Evolutionary conservation across 2,888 invertebrate genomes (phyloP), one percentile per base, ranked within the genome.

Genomic region (Ethmia dodecea): DNA sequence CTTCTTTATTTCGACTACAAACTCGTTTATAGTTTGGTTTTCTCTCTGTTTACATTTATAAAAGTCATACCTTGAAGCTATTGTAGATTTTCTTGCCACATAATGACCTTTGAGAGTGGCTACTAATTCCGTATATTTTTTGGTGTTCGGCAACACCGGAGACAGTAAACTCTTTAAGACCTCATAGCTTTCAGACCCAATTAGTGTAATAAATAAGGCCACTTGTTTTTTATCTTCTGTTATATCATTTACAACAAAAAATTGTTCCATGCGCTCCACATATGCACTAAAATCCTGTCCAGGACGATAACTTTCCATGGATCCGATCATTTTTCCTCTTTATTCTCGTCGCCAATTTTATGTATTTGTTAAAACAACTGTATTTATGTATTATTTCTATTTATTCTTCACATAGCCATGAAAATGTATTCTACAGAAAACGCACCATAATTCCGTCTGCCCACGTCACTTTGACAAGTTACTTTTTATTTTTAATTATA

Each of bases 181-280:
- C 11, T 36, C 24, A 13, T 36, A 36, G 24, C 10, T n/a, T 26
- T 31, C 36, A 5, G 36, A 31, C 12, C 31, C 36, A 14, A 36
- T 31, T 11, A 36, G 11, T 8, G 36, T 36, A n/a, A 36, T 36
- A n/a, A 36, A 10, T 31, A 36, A 28, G 6, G 31, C 24, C 9
- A 36, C 36, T n/a, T n/a, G n/a, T 8, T 31, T 27, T 24, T 14
- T 31, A 10, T 27, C 22, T 3, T 30, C 18, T 1, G 6, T 10
- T 11, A 32, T 15, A 9, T 8, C 1, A 14, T 37, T 31, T 12
- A 32, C 32, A 6, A 37, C 18, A 5, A 32, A 25, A 28, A 37
- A 37, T 9, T 13, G 32, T 13, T 37, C 37, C 15, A 32, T 37
- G 2, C 28, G 18, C 9, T 28, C 37, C 3, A 20, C 28, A n/a